These are phyloP conservation scores for Sinocyclocheilus rhinocerous DNA, from an alignment of 2,113 vertebrate species.

Conservation along the genomic window DNA sequence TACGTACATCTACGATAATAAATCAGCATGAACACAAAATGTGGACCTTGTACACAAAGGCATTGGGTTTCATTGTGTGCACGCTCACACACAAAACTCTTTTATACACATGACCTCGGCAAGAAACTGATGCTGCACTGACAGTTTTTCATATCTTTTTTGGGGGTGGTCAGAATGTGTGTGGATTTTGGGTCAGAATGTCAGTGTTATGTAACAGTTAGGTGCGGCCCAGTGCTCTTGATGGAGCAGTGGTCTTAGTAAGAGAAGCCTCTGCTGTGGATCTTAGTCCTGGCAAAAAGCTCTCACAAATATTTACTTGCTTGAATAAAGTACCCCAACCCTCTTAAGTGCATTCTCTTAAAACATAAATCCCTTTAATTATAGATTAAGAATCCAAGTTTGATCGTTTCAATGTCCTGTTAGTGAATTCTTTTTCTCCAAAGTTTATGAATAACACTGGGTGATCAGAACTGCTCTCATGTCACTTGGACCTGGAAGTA, in stretches of 20 bases:
- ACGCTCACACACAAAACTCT: not conserved
- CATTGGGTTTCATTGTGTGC: not conserved
- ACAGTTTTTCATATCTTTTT: not conserved
- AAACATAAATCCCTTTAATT: not conserved
- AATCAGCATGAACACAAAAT: not conserved
- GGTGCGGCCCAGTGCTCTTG: not conserved
- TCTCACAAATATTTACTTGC: constrained; percentile 5
- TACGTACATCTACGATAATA: not conserved
- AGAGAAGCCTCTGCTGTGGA: not conserved
- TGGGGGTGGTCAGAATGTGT: not conserved
- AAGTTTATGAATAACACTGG: not conserved
- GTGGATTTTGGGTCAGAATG: constrained; percentile 18
- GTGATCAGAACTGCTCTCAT: not conserved
- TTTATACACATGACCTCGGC: not conserved
- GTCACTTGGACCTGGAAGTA: not conserved
- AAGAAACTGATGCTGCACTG: not conserved
- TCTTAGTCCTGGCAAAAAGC: not conserved
- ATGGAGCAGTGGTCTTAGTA: not conserved
- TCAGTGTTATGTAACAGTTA: not conserved
- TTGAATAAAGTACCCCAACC: not conserved
- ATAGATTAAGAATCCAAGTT: not conserved
- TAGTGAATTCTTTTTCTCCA: not conserved
- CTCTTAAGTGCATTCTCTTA: not conserved
- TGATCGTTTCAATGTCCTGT: not conserved
- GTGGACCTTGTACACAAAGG: constrained; percentile 20